A percentile compares a stretch with the other conserved stretches of the same genome.
Conservation (phyloP, 2,888 invertebrate species). For the Orthosia cruda region DNA sequence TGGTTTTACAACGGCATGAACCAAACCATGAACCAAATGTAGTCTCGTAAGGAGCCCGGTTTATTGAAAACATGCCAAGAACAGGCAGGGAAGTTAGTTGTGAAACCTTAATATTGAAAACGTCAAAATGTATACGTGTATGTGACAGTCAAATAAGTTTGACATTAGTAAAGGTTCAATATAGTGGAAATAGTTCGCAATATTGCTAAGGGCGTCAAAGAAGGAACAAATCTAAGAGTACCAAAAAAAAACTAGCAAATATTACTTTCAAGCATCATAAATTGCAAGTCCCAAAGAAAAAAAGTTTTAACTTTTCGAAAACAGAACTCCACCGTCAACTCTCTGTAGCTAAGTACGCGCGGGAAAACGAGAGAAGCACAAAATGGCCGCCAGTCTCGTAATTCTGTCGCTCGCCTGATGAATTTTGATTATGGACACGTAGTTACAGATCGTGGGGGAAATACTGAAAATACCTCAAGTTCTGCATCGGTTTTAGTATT, state of each 20-base stretch:
- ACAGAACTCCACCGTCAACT: conserved; percentile 46
- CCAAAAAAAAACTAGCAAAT: background rate
- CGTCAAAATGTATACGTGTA: no score
- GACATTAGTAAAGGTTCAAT: no score
- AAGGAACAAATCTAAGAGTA: background rate
- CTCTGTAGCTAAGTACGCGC: conserved; percentile 40
- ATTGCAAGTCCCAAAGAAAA: conserved; percentile 31
- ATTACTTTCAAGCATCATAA: background rate
- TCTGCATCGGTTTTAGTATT: conserved; percentile 16
- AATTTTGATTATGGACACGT: conserved; percentile 66
- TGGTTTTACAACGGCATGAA: no score
- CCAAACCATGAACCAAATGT: no score
- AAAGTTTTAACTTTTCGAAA: conserved; percentile 43
- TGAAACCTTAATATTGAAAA: no score
- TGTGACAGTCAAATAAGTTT: no score
- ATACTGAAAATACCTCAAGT: conserved; percentile 49
- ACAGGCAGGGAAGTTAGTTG: no score
- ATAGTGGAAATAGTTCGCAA: no score
- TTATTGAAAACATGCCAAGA: no score
- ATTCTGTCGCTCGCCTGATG: conserved; percentile 56
- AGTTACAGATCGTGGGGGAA: conserved; percentile 53
- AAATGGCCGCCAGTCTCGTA: conserved; percentile 49
- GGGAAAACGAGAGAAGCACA: conserved; percentile 40
- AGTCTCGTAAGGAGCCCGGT: no score
- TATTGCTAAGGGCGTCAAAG: background rate